Evolutionary conservation across 2,797 vertebrate species (phyloP), one percentile per base, ranked within the genome.

Genomic region (Monodelphis domestica): DNA sequence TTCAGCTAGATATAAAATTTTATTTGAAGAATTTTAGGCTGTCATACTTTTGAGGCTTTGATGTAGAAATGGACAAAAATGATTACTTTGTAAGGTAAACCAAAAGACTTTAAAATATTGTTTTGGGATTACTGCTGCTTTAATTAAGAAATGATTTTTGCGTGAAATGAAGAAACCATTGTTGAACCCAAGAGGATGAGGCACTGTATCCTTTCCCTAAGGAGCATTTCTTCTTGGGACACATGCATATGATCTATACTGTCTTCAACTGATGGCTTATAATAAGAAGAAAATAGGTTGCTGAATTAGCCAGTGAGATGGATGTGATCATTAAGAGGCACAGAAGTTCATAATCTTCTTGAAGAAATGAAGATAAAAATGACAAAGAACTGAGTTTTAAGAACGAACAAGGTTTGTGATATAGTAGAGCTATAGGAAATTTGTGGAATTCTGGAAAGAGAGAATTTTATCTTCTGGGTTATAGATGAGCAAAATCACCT

Each of bases 111-210:
- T 59, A 91, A 93, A 90, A 33, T n/a, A 56, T 12, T 55, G 52
- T 15, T 51, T 88, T 15, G 24, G 92, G 93, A 93, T 94, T 87
- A 56, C 91, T 95, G 94, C 38, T 59, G 14, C 51, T 45, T 90
- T 87, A 92, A 96, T 96, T 87, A 95, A 92, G 94, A 94, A 92
- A 94, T 92, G 95, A 95, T 95, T 92, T 84, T 57, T 54, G 91
- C 54, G 11, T 21, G 24, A 14, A 11, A 53, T 29, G 4, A 56
- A 54, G 51, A 87, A 2, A 90, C 51, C 12, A 92, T 55, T 59
- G 17, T 53, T 29, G 30, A 26, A 29, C 45, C 59, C 63, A 3
- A 54, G 54, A 3, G 1, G 5, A 15, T 53, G 30, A 57, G 29
- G 30, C 33, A 59, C 29, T 59, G 11, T 11, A 30, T 29, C 3